Percentiles rank a stretch among this genome's conserved stretches.
These are phyloP conservation scores for Colaptes auratus DNA, from an alignment of 2,113 vertebrate genomes.

Conservation along the genomic window DNA sequence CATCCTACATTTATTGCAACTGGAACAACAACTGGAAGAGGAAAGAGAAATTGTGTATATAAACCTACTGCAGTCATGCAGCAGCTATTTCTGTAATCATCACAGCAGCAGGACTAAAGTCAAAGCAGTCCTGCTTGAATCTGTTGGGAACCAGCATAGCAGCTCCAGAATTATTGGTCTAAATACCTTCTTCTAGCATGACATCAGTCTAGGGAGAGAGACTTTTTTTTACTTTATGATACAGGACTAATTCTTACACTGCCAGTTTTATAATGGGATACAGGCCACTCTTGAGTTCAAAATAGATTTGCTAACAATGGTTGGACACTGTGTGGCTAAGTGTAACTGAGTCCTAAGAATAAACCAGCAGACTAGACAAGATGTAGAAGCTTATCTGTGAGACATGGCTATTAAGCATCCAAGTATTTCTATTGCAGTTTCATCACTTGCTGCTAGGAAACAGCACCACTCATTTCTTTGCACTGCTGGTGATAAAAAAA, in stretches of 20 bases:
- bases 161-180: background rate
- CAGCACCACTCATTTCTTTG: background rate
- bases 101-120: background rate
- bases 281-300: background rate
- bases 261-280: background rate
- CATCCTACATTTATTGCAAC: background rate
- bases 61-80: background rate
- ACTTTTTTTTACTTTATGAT: background rate
- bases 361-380: background rate
- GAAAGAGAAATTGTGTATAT: background rate
- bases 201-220: background rate
- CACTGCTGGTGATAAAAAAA: background rate
- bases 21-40: background rate
- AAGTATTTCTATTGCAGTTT: background rate
- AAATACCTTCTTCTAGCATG: background rate
- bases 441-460: conserved; percentile 15
- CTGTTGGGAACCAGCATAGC: background rate
- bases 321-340: background rate
- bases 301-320: background rate
- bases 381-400: background rate
- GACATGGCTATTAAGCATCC: background rate
- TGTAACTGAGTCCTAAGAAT: background rate
- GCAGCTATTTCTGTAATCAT: background rate
- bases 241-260: background rate
- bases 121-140: background rate